Evolutionary conservation across 2,797 vertebrate genomes (phyloP), one percentile per base, ranked within the genome.

Genomic region (Tiaroga cobitis): DNA sequence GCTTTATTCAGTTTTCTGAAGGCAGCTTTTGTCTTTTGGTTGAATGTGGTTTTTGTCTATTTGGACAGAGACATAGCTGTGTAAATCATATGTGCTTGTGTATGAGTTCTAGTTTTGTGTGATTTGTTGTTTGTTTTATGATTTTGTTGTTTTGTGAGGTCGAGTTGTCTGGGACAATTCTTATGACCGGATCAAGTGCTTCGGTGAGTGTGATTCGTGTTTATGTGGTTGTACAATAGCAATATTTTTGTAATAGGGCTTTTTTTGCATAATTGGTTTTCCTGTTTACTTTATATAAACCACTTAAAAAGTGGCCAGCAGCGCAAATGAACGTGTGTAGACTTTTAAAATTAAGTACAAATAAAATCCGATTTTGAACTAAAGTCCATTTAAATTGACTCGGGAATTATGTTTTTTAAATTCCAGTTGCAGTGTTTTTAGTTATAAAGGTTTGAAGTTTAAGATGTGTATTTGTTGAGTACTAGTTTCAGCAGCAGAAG

Each of bases 11-110:
- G 43, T 78, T 68, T 29, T 78, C 32, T 59, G 7, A 84, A 84
- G 84, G 86, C 84, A 87, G 86, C 86, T 86, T 89, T 34, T 73
- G n/a, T 68, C 68, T 39, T 69, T 73, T 68, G 46, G 29, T 37
- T 39, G 65, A 67, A 67, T 84, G 81, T 75, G 46, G 8, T 32
- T 56, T 73, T 16, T 13, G 6, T 65, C 16, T 63, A 7, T 63
- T 63, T 63, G 49, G 76, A 49, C 29, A 9, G 54, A 59, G 70
- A 29, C 70, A 8, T 24, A 1, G 43, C 32, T 39, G 68, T 26
- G 19, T 41, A 41, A 19, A 39, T 67, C 80, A 63, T 81, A 29
- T 87, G 56, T 41, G 67, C 29, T 3, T 68, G 37, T 69, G 43
- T 84, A 1, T 32, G 26, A 16, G 61, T 29, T 1, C 5, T 61